Conservation (phyloP, 2,113 vertebrate genomes). For the Takifugu bimaculatus region DNA sequence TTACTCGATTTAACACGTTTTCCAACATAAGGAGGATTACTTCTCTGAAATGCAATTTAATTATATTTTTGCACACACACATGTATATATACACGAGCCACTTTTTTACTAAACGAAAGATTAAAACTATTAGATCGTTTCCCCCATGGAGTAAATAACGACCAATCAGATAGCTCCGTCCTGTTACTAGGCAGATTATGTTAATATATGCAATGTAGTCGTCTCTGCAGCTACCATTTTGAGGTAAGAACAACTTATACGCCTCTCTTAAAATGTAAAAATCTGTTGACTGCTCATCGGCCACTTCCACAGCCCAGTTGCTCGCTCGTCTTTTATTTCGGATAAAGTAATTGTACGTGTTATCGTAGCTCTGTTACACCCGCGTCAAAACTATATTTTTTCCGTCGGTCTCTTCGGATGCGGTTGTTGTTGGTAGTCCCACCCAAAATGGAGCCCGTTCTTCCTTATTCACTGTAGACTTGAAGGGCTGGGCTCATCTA, state of each 20-base stretch:
- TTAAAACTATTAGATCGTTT: neutral
- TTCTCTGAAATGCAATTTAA: too few species aligned
- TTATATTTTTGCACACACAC: too few species aligned
- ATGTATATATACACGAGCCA: neutral
- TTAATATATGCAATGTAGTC: constrained; percentile 79
- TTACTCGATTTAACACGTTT: too few species aligned
- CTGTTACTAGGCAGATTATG: constrained; percentile 87
- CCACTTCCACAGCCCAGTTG: constrained; percentile 25
- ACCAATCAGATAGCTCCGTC: constrained; percentile 61
- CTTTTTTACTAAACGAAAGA: neutral
- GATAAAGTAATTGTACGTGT: constrained; percentile 14
- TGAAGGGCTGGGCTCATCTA: constrained; percentile 76
- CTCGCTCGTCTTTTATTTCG: constrained; percentile 25
- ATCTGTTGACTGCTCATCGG: constrained; percentile 45
- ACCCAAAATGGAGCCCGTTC: constrained; percentile 86
- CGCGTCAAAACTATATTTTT: constrained; percentile 36
- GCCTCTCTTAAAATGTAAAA: constrained; percentile 69
- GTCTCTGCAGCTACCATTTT: constrained; percentile 91
- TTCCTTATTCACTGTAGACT: constrained; percentile 73
- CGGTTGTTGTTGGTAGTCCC: constrained; percentile 82
- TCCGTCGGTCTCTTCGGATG: constrained; percentile 58
- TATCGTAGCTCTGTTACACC: constrained; percentile 7
- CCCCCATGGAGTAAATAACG: neutral
- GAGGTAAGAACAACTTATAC: constrained; percentile 85
- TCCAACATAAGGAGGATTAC: too few species aligned